Evolutionary conservation across 2,888 invertebrate genomes (phyloP).

Genomic region (Uloborus plumipes): DNA sequence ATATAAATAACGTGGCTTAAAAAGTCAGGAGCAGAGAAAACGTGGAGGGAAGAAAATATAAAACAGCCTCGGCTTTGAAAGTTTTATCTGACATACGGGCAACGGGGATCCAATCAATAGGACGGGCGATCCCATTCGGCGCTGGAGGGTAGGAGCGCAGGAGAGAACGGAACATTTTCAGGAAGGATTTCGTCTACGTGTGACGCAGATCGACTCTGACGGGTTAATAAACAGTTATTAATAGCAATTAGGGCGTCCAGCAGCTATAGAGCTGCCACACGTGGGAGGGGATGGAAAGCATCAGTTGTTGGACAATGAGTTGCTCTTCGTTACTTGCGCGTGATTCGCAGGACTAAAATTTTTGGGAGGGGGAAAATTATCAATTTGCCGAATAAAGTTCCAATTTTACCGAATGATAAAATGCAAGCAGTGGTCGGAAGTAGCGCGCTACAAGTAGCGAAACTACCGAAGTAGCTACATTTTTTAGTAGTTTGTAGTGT

Average conservation of each 20-base stretch:
- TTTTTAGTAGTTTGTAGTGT: too few relatives aligned
- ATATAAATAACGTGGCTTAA: constrained; percentile 51
- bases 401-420: too few relatives aligned
- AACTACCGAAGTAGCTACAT: too few relatives aligned
- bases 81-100: constrained; percentile 42
- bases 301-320: too few relatives aligned
- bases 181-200: constrained; percentile 20
- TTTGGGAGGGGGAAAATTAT: too few relatives aligned
- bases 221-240: constrained; percentile 31
- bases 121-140: constrained; percentile 39
- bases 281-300: too few relatives aligned
- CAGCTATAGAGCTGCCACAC: too few relatives aligned
- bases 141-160: constrained; percentile 14
- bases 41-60: constrained; percentile 32
- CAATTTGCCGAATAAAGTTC: too few relatives aligned
- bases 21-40: constrained; percentile 12
- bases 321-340: too few relatives aligned
- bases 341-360: too few relatives aligned
- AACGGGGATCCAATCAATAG: constrained; percentile 60
- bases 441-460: too few relatives aligned
- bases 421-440: too few relatives aligned
- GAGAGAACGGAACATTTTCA: constrained; percentile 29
- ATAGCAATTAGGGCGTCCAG: constrained; percentile 12
- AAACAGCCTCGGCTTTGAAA: constrained; percentile 27
- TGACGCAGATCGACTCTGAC: constrained; percentile 23